Evolutionary conservation across 2,888 invertebrate species (phyloP), one percentile per base, ranked within the genome.

Genomic region (Trisateles emortualis): DNA sequence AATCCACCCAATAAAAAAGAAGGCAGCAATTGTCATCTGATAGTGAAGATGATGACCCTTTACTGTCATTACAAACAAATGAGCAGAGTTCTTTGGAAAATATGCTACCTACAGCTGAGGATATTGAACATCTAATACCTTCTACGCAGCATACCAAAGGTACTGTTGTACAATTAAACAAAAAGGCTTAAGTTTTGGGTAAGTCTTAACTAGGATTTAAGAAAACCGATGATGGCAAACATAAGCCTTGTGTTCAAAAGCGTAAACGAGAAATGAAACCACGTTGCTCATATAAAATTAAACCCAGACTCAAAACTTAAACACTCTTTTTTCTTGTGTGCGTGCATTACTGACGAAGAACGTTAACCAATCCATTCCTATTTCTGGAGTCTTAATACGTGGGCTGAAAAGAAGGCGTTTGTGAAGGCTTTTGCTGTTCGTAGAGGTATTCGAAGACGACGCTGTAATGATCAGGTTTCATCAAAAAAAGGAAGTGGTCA

Each of bases 191-290:
- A 33, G 6, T 33, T 33, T 33, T 33, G 8, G 33, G 33, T n/a
- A 32, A 42, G 32, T 42, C 42, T 30, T 42, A 42, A n/a, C 42
- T 43, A 17, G 42, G 42, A 43, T 43, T 43, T 43, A 43, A 43
- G 42, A 43, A 32, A 19, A 43, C 30, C 17, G 32, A 43, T 43
- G 42, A 26, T 26, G 26, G 26, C 26, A 26, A 26, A 26, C 9
- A 26, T 26, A 26, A 26, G 26, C 26, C 26, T n/a, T n/a, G n/a
- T n/a, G n/a, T n/a, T n/a, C n/a, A n/a, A n/a, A n/a, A n/a, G n/a
- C n/a, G n/a, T 26, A 26, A 26, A 26, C 3, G 26, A 26, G 26
- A 26, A 26, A 26, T 26, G 26, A 26, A 26, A 26, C 26, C 9
- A 1, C 26, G 8, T 26, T 26, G 26, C 26, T 26, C 26, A 6